phyloP scores from a whole-genome alignment of 2,113 vertebrate species.

The Orthonyx spaldingii region DNA sequence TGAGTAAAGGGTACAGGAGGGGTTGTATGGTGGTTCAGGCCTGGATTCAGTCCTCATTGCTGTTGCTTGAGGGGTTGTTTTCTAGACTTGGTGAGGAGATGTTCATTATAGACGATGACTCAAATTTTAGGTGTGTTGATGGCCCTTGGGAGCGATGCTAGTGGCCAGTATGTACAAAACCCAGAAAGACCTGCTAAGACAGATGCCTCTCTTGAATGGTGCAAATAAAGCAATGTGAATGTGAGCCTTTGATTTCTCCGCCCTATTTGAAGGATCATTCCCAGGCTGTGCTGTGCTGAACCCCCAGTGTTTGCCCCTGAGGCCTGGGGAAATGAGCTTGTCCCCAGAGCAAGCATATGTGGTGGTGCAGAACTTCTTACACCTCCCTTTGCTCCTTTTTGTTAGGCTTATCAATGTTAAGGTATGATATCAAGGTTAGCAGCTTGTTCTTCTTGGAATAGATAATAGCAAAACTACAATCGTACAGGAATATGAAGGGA shows the following conservation, averaged over 20 bases:
- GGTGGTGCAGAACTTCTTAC: not conserved
- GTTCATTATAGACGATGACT: not conserved
- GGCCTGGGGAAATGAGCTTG: not conserved
- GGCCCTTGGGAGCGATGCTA: not conserved
- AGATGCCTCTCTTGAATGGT: not conserved
- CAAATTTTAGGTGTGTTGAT: not conserved
- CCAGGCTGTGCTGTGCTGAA: not conserved
- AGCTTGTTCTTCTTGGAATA: not conserved
- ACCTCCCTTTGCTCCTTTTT: not conserved
- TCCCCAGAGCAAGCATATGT: not conserved
- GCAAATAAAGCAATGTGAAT: not conserved
- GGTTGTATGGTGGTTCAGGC: not conserved
- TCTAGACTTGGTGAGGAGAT: not conserved
- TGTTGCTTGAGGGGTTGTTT: not conserved
- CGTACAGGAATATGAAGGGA: not conserved
- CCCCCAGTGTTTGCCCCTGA: not conserved
- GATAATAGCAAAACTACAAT: not conserved
- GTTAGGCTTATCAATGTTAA: not conserved
- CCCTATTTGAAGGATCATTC: not conserved
- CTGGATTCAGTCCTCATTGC: not conserved
- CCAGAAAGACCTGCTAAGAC: not conserved
- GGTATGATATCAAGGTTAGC: not conserved
- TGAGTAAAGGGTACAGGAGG: not conserved
- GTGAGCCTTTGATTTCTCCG: not conserved
- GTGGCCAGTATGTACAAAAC: fast-evolving